These are phyloP conservation scores for Odocoileus virginianus DNA, from an alignment of 2,113 vertebrate species.

Conservation along the genomic window DNA sequence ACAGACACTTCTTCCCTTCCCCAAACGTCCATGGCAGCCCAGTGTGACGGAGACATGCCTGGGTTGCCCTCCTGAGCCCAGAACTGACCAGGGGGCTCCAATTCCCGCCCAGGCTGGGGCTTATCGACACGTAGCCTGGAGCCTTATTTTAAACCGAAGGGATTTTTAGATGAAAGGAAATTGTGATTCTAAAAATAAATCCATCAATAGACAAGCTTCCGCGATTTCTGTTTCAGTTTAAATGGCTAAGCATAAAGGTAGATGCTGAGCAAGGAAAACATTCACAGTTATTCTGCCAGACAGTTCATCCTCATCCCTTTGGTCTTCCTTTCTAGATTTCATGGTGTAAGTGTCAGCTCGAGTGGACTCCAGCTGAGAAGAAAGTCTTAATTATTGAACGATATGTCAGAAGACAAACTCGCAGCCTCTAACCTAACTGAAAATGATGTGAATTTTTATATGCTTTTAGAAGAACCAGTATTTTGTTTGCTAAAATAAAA, in stretches of 20 bases:
- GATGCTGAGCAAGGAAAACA: not conserved
- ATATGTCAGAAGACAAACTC: not conserved
- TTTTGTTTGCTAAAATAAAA: conserved; percentile 58
- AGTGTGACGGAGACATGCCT: not conserved
- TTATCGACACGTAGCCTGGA: not conserved
- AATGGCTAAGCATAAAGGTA: accelerated
- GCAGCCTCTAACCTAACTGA: not conserved
- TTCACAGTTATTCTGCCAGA: not conserved
- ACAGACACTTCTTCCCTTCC: accelerated
- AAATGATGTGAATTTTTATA: not conserved
- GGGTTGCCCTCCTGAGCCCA: not conserved
- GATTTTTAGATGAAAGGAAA: not conserved
- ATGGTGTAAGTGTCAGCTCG: not conserved
- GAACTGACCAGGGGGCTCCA: accelerated
- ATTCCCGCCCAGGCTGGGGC: not conserved
- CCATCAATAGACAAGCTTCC: accelerated
- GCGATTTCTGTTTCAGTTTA: not conserved
- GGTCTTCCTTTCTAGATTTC: conserved; percentile 24
- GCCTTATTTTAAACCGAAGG: not conserved
- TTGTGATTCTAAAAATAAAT: too few relatives aligned
- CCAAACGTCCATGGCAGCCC: accelerated
- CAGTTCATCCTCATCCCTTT: not conserved
- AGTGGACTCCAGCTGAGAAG: not conserved
- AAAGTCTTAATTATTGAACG: not conserved
- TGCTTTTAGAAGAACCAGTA: not conserved